Base-by-base conservation (phyloP, 2,113 vertebrate species). In the Pedetes capensis region DNA sequence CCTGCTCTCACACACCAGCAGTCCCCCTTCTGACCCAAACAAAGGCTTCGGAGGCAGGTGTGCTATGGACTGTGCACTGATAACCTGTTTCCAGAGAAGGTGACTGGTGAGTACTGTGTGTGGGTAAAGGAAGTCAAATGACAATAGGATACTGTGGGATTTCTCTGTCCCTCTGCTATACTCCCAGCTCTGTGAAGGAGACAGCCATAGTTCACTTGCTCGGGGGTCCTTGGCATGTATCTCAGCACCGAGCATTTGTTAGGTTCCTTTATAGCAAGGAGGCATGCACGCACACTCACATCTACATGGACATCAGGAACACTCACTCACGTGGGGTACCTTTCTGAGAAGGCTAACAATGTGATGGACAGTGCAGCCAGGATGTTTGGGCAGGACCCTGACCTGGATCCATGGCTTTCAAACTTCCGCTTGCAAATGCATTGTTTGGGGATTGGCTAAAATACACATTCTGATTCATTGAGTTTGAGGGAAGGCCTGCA, bases 91-190 rank as follows among this genome's bases (percentile, higher is more conserved):
- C 75, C 47, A 79, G 81, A 47, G 51, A 47, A 81, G 89, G 3
- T 44, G 29, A 25, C 23, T 9, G 53, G 29, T 5, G 57, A 0
- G 27, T n/a, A 47, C 23, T 66, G 20, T 12, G 51, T 27, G 44
- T 17, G 51, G 68, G 18, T 47, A 78, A 63, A 42, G 44, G 39
- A 49, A 39, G 61, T 68, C 71, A 78, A 71, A 11, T 5, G 69
- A 37, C 8, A 66, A 39, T 0, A 16, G 0, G 3, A 34, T 10
- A 51, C 27, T 29, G 10, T 6, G 4, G 71, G 66, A 29, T 20
- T 64, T 69, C 51, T n/a, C 27, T 34, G 57, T 22, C n/a, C 32
- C 27, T n/a, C 1, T 9, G 4, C 20, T 57, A 29, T 22, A 42
- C 51, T 86, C 74, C 16, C 47, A 90, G 49, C 34, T 49, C 18